These are phyloP conservation scores for Potamarius usumacintae DNA, from an alignment of 2,113 vertebrate genomes.

Conservation along the genomic window DNA sequence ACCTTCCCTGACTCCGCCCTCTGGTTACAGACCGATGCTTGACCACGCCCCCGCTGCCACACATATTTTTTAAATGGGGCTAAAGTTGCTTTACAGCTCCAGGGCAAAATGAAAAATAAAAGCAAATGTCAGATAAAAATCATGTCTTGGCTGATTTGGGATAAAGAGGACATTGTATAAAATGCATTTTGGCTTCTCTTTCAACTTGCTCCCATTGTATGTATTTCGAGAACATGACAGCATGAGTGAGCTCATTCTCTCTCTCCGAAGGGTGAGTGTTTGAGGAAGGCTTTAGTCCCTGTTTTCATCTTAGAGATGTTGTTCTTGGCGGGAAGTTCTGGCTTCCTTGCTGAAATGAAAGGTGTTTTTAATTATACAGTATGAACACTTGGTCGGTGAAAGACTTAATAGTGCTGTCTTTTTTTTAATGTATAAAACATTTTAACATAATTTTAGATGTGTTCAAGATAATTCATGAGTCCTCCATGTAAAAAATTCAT, in stretches of 20 bases:
- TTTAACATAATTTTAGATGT: neutral
- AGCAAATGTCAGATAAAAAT: neutral
- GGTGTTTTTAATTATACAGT: neutral
- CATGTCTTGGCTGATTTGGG: neutral
- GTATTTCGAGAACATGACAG: constrained; percentile 1
- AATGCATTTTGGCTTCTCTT: neutral
- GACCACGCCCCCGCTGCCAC: no score
- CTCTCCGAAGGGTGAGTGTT: neutral
- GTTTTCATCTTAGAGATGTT: neutral
- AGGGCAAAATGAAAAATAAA: neutral
- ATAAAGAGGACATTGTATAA: neutral
- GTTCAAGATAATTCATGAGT: neutral
- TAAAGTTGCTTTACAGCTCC: neutral
- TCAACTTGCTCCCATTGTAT: neutral
- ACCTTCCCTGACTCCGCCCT: no score
- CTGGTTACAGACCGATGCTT: no score
- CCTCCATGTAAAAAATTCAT: neutral
- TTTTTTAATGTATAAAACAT: neutral
- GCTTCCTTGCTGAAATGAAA: neutral
- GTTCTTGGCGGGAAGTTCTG: neutral
- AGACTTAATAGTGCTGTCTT: neutral
- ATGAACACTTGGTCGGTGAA: neutral
- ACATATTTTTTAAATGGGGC: neutral
- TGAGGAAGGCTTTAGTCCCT: neutral
- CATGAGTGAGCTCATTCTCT: neutral